A percentile compares a stretch with the other conserved stretches of the same genome.
phyloP scores from a whole-genome alignment of 2,888 invertebrate species.

The Epistrophe eligans region DNA sequence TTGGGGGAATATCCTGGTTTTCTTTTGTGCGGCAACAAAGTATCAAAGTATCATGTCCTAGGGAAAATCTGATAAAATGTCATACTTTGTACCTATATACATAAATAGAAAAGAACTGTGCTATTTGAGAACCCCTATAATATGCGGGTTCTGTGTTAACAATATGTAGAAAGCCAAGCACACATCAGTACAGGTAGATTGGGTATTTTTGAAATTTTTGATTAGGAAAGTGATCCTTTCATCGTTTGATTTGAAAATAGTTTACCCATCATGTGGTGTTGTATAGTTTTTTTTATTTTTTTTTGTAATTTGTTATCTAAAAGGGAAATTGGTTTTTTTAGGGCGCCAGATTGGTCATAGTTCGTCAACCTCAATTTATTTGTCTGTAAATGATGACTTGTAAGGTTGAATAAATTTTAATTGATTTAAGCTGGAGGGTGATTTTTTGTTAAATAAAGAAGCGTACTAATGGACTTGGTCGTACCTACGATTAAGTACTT shows the following conservation, averaged over 20 bases:
- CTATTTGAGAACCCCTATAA: constrained; percentile 31
- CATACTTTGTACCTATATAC: background rate
- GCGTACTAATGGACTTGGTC: background rate
- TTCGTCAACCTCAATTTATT: constrained; percentile 58
- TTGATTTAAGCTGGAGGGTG: constrained; percentile 30
- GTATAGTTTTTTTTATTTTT: constrained; percentile 25
- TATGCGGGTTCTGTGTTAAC: constrained; percentile 24
- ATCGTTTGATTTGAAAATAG: constrained; percentile 39
- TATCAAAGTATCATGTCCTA: constrained; percentile 47
- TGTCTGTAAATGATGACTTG: constrained; percentile 7
- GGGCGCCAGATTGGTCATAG: constrained; percentile 66
- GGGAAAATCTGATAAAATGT: constrained; percentile 62
- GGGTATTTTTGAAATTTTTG: constrained; percentile 54
- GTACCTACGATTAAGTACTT: too few species aligned
- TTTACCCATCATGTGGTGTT: constrained; percentile 43
- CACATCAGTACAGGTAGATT: constrained; percentile 63
- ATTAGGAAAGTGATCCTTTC: constrained; percentile 58
- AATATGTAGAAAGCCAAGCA: background rate
- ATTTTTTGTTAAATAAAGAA: background rate
- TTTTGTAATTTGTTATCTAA: constrained; percentile 9
- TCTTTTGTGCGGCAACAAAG: constrained; percentile 30
- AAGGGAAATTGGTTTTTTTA: constrained; percentile 29
- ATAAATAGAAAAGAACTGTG: background rate
- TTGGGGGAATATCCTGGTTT: constrained; percentile 49
- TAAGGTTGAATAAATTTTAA: constrained; percentile 44